These are phyloP conservation scores for Tipula unca DNA, from an alignment of 2,888 invertebrate species.

Conservation along the genomic window DNA sequence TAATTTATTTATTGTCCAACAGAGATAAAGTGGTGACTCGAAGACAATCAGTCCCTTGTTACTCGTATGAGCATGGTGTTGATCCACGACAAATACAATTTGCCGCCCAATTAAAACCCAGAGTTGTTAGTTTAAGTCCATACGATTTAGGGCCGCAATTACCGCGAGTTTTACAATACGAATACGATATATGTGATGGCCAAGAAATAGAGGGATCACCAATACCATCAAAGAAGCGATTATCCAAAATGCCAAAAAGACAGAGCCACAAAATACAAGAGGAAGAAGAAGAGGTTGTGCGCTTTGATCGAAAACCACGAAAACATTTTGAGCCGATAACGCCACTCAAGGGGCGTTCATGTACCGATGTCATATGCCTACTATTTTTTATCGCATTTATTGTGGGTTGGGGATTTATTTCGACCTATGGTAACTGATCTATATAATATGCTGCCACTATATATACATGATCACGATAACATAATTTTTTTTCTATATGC, in stretches of 20 bases:
- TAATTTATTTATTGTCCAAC: not conserved
- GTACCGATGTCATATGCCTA: constrained; percentile 85
- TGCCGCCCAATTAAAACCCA: not conserved
- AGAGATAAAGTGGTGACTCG: not conserved
- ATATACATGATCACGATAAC: too few relatives aligned
- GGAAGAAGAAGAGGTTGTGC: not conserved
- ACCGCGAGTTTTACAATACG: not conserved
- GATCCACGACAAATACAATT: not conserved
- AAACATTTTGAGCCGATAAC: not conserved
- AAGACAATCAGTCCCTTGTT: not conserved
- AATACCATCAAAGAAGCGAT: not conserved
- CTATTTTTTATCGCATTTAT: constrained; percentile 71
- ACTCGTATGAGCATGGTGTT: not conserved
- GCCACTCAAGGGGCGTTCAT: constrained; percentile 69
- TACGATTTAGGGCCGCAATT: not conserved
- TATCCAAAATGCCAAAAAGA: not conserved
- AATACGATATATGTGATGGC: not conserved
- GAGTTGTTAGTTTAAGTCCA: not conserved
- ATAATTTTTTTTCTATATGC: not conserved
- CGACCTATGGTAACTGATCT: constrained; percentile 56
- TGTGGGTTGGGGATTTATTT: constrained; percentile 71
- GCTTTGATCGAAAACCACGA: not conserved
- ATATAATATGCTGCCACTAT: not conserved
- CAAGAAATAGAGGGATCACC: not conserved
- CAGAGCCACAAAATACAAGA: not conserved